phyloP scores from a whole-genome alignment of 2,113 vertebrate genomes.

The Suncus etruscus region DNA sequence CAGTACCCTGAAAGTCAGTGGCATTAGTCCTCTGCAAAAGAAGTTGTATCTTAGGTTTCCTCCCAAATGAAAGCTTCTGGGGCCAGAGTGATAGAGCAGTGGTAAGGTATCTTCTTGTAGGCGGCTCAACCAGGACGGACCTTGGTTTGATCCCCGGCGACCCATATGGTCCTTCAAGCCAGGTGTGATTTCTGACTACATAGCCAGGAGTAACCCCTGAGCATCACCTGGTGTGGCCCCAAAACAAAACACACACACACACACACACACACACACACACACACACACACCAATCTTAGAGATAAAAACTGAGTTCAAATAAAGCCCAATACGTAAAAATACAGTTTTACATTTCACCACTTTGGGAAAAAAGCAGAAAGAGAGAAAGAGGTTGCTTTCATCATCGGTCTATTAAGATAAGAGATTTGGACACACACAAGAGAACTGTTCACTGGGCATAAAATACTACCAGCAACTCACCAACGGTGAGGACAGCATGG shows the following conservation, averaged over 20 bases:
- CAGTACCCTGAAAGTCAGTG: constrained; percentile 16
- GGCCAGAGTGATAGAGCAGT: too few relatives aligned
- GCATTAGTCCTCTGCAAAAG: neutral
- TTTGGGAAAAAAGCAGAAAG: neutral
- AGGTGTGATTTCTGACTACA: too few relatives aligned
- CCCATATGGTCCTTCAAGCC: too few relatives aligned
- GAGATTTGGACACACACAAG: neutral
- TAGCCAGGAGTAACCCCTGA: too few relatives aligned
- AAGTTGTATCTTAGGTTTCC: neutral
- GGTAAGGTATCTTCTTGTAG: too few relatives aligned
- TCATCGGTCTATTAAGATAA: neutral
- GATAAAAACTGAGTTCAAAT: neutral
- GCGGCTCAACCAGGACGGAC: too few relatives aligned
- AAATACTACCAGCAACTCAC: constrained; percentile 74
- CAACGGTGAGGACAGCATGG: constrained; percentile 83
- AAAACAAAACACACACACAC: too few relatives aligned
- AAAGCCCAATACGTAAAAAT: neutral
- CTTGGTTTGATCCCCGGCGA: too few relatives aligned
- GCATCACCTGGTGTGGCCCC: too few relatives aligned
- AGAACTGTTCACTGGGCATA: neutral
- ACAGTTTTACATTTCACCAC: neutral
- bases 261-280: too few relatives aligned
- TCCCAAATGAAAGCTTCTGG: neutral
- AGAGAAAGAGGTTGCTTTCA: neutral
- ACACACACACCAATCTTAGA: neutral